These are phyloP conservation scores for Diploscapter pachys DNA, from an alignment of 1,140 invertebrate genomes.

Conservation along the genomic window DNA sequence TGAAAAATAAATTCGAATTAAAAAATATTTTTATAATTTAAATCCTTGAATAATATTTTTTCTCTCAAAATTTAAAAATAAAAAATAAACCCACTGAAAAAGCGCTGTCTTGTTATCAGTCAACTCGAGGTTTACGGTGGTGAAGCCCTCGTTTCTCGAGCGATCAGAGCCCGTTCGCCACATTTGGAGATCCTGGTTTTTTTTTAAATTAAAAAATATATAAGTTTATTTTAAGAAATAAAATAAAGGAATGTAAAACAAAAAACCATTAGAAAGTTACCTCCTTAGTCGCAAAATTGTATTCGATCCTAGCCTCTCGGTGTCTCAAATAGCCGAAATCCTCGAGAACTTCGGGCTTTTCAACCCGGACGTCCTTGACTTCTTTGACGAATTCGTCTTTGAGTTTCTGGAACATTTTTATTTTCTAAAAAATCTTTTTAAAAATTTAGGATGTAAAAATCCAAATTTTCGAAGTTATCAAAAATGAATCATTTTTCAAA, in stretches of 20 bases:
- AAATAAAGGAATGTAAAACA: constrained; percentile 7
- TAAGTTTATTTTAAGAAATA: constrained; percentile 8
- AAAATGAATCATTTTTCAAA: too few species aligned
- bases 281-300: constrained; percentile 32
- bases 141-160: constrained; percentile 43
- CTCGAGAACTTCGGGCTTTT: constrained; percentile 30
- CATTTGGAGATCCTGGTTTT: constrained; percentile 21
- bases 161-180: constrained; percentile 39
- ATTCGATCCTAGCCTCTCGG: constrained; percentile 36
- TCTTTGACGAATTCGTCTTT: constrained; percentile 15
- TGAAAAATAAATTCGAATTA: constrained; percentile 15
- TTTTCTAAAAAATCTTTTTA: constrained; percentile 13
- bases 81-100: constrained; percentile 33
- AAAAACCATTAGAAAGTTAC: constrained; percentile 21
- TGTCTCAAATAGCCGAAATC: constrained; percentile 29
- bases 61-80: not conserved
- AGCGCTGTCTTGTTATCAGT: constrained; percentile 36
- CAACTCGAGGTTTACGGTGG: constrained; percentile 10
- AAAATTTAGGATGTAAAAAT: constrained; percentile 15
- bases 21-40: constrained; percentile 16
- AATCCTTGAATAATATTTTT: not conserved
- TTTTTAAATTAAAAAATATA: not conserved
- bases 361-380: constrained; percentile 27
- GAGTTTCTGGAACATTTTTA: not conserved
- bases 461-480: too few species aligned